A percentile compares a stretch with the other conserved stretches of the same genome.
These are phyloP conservation scores for Scaptodrosophila latifasciaeformis DNA, from an alignment of 2,888 invertebrate species.

Conservation along the genomic window DNA sequence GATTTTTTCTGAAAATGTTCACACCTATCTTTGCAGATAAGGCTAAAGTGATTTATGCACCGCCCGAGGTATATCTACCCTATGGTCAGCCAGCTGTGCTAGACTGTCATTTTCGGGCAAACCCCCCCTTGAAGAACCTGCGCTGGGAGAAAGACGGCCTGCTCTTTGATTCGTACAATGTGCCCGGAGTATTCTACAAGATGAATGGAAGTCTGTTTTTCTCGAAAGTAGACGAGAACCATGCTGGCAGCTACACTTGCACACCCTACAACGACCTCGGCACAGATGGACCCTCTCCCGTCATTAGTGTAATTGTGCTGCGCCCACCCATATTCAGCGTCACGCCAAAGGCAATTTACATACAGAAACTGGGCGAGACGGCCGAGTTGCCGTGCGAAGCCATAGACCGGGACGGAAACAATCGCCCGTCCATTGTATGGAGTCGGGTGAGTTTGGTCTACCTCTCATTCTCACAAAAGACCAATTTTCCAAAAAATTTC, in stretches of 20 bases:
- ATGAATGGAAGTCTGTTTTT: slow-evolving; percentile 89
- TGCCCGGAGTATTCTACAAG: slow-evolving; percentile 89
- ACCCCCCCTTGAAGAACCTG: slow-evolving; percentile 91
- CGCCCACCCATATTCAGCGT: slow-evolving; percentile 88
- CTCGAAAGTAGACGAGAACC: slow-evolving; percentile 88
- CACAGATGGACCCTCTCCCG: slow-evolving; percentile 87
- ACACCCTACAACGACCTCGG: slow-evolving; percentile 94
- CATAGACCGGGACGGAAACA: slow-evolving; percentile 80
- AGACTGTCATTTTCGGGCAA: slow-evolving; percentile 93
- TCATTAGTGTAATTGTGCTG: slow-evolving; percentile 89
- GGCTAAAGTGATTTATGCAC: slow-evolving; percentile 92
- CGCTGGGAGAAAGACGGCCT: slow-evolving; percentile 96
- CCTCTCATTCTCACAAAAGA: too few species aligned
- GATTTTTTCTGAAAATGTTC: too few species aligned
- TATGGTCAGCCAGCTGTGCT: slow-evolving; percentile 88
- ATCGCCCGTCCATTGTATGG: slow-evolving; percentile 82
- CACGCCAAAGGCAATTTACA: slow-evolving; percentile 88
- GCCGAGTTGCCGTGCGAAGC: slow-evolving; percentile 90
- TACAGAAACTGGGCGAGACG: slow-evolving; percentile 86
- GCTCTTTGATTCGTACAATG: slow-evolving; percentile 91
- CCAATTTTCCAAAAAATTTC: too few species aligned
- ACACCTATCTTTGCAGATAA: slow-evolving; percentile 83
- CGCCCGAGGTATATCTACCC: slow-evolving; percentile 88
- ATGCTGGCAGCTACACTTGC: slow-evolving; percentile 92
- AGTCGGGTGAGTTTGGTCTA: slow-evolving; percentile 79